Conservation (phyloP, 2,113 vertebrate genomes). For the Phaetusa simplex region DNA sequence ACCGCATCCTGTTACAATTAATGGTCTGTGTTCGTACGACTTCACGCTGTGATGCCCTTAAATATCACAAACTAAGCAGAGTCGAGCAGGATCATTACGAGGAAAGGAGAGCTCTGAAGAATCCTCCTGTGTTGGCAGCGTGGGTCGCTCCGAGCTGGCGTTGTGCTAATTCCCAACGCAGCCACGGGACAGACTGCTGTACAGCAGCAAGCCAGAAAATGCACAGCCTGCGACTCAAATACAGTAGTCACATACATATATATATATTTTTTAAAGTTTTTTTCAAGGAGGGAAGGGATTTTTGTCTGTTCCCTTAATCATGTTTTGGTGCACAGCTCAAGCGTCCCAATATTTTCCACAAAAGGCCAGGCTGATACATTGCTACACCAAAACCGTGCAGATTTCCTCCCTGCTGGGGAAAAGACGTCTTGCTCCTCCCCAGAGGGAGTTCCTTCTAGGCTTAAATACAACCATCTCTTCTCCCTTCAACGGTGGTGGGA, state of each 20-base stretch:
- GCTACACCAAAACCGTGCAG: accelerated
- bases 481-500: neutral
- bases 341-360: accelerated
- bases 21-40: neutral
- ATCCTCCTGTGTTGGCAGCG: neutral
- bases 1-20: constrained; percentile 21
- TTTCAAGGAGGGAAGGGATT: neutral
- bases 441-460: neutral
- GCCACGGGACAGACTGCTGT: neutral
- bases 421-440: neutral
- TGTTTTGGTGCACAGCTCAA: neutral
- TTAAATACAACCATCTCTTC: neutral
- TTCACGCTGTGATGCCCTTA: neutral
- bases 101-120: constrained; percentile 12
- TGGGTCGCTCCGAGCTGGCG: accelerated
- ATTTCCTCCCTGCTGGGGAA: neutral
- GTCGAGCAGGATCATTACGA: neutral
- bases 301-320: neutral
- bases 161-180: neutral
- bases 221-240: neutral
- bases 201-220: neutral
- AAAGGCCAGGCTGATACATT: neutral
- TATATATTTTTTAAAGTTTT: no score
- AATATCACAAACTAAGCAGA: constrained; percentile 33
- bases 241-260: neutral